These are phyloP conservation scores for Arenicola marina DNA, from an alignment of 2,888 invertebrate genomes.

Conservation along the genomic window DNA sequence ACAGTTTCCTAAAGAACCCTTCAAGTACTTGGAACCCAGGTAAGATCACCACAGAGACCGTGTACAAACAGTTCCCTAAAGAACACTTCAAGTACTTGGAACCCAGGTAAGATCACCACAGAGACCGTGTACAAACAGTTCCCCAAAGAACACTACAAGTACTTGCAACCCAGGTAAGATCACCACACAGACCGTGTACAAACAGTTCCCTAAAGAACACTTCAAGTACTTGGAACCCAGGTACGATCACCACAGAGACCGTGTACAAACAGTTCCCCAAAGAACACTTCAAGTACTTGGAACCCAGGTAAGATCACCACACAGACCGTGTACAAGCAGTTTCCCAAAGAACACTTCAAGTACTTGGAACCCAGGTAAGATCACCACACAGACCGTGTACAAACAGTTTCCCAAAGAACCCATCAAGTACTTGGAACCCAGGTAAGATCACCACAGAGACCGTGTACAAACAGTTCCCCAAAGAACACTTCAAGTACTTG, in stretches of 20 bases:
- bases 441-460: too few relatives aligned
- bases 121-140: too few relatives aligned
- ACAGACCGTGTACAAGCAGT: too few relatives aligned
- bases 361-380: conserved; percentile 83
- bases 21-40: conserved; percentile 87
- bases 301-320: conserved; percentile 73
- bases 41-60: too few relatives aligned
- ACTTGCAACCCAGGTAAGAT: conserved; percentile 80
- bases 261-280: conserved; percentile 90
- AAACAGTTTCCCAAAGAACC: conserved; percentile 91
- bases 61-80: conserved; percentile 87
- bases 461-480: conserved; percentile 89
- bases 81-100: conserved; percentile 96
- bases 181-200: too few relatives aligned
- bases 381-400: too few relatives aligned
- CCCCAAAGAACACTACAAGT: conserved; percentile 90
- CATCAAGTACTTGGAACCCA: conserved; percentile 91
- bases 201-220: conserved; percentile 89
- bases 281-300: conserved; percentile 93
- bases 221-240: conserved; percentile 91
- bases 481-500: conserved; percentile 92
- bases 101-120: too few relatives aligned
- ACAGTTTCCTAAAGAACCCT: conserved; percentile 91
- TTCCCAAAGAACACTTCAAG: conserved; percentile 88
- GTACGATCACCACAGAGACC: too few relatives aligned